Base-by-base conservation (phyloP, 2,888 invertebrate genomes). In the Drosophila ustulata region DNA sequence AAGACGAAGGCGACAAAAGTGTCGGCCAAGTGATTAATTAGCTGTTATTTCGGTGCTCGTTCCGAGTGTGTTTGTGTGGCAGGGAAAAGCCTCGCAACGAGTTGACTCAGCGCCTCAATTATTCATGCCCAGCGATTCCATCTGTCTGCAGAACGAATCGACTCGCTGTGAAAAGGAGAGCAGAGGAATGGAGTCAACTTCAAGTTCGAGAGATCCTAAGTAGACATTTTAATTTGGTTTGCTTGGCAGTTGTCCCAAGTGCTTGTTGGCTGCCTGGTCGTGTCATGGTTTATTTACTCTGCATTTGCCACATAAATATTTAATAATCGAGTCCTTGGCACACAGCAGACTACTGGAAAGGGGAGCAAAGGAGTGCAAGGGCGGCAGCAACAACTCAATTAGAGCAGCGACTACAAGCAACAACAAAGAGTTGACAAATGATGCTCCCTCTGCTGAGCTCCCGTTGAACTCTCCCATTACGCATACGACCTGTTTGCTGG, bases 101-200 rank as follows among this genome's bases (percentile, higher is more conserved):
- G 77, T 79, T 83, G 89, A 88, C 72, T 83, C 89, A 83, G 75
- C 80, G 55, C 62, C 66, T 76, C 66, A 78, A 85, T 88, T 79
- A 80, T 78, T 88, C 78, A 86, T 67, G 47, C 49, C 37, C 43
- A 47, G 45, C 34, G 49, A 53, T 58, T 55, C 26, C 50, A 49
- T 64, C 68, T 78, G 68, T 73, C 63, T 56, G 49, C 78, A 51
- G 18, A 37, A 11, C 4, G 37, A 37, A 64, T 66, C 59, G 23
- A 37, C 30, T 30, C 30, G 6, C 5, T 6, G 13, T 13, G 7
- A 18, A 18, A 18, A 18, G 18, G 18, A 18, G 39, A 28, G 28
- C 43, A 25, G 6, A 46, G 45, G 25, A 32, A 13, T 59, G 56
- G 28, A 49, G 50, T 50, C 28, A 43, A 39, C 7, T 46, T 23